phyloP scores from a whole-genome alignment of 2,888 invertebrate genomes.

The Sialis lutaria region DNA sequence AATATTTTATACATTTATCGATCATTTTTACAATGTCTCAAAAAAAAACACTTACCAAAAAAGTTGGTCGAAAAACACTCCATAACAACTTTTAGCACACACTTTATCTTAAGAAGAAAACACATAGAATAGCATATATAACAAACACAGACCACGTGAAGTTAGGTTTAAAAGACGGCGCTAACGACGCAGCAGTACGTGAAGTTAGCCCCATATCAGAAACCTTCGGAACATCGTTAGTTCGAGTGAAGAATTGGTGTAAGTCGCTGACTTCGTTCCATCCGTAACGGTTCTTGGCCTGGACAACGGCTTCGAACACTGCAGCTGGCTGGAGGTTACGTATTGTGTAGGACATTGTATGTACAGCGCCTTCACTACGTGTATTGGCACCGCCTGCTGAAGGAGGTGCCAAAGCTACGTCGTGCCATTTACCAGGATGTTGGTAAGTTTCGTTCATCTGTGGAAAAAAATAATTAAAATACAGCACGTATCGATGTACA shows the following conservation, averaged over 20 bases:
- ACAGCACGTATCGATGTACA: too few relatives aligned
- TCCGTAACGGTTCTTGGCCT: conserved; percentile 56
- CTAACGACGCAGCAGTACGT: background rate
- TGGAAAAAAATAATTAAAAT: too few relatives aligned
- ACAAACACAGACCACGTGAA: too few relatives aligned
- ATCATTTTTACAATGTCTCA: too few relatives aligned
- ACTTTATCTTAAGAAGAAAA: too few relatives aligned
- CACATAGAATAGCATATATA: too few relatives aligned
- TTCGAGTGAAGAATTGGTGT: conserved; percentile 53
- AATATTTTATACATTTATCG: too few relatives aligned
- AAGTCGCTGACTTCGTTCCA: conserved; percentile 61
- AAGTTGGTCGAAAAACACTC: too few relatives aligned
- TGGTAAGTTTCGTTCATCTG: conserved; percentile 58
- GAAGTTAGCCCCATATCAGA: conserved; percentile 4
- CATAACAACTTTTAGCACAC: too few relatives aligned
- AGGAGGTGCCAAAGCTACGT: conserved; percentile 35
- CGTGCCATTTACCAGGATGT: conserved; percentile 53
- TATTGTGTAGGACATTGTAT: conserved; percentile 46
- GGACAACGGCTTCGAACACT: conserved; percentile 55
- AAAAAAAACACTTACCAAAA: too few relatives aligned
- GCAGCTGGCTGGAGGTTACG: conserved; percentile 43
- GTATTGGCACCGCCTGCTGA: conserved; percentile 16
- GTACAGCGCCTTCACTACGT: conserved; percentile 20
- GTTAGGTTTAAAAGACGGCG: background rate
- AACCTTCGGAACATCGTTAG: conserved; percentile 13